Percentiles rank a stretch among this genome's conserved stretches.
phyloP scores from a whole-genome alignment of 2,888 invertebrate species.

The Lepeophtheirus nordmannii region DNA sequence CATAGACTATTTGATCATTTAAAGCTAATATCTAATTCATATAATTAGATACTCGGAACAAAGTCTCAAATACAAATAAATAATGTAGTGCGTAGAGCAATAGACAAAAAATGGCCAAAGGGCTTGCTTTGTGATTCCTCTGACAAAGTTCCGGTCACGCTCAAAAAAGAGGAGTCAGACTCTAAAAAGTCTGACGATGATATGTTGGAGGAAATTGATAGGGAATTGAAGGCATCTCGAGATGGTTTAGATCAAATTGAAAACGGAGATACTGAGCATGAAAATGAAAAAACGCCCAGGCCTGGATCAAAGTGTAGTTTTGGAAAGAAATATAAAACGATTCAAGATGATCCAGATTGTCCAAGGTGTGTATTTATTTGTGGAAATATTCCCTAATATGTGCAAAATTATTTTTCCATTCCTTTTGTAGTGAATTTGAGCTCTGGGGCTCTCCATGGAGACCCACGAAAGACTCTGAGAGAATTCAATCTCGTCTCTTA shows the following conservation, averaged over 20 bases:
- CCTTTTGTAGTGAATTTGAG: background rate
- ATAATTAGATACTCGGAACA: background rate
- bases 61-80: background rate
- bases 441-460: background rate
- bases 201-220: background rate
- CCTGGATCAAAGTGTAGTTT: background rate
- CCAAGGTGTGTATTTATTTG: background rate
- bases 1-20: too few species aligned
- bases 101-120: slow-evolving; percentile 4
- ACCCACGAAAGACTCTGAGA: background rate
- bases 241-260: background rate
- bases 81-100: background rate
- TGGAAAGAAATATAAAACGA: slow-evolving; percentile 1
- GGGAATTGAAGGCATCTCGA: background rate
- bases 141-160: background rate
- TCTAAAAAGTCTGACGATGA: background rate
- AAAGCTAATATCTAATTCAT: too few species aligned
- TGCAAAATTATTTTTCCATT: too few species aligned
- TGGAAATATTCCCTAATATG: background rate
- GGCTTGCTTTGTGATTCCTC: background rate
- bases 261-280: background rate
- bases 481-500: background rate
- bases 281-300: background rate
- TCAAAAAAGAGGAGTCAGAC: background rate
- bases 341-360: slow-evolving; percentile 3